These are phyloP conservation scores for Eumacrocentrus americanus DNA, from an alignment of 2,888 invertebrate genomes.

Conservation along the genomic window DNA sequence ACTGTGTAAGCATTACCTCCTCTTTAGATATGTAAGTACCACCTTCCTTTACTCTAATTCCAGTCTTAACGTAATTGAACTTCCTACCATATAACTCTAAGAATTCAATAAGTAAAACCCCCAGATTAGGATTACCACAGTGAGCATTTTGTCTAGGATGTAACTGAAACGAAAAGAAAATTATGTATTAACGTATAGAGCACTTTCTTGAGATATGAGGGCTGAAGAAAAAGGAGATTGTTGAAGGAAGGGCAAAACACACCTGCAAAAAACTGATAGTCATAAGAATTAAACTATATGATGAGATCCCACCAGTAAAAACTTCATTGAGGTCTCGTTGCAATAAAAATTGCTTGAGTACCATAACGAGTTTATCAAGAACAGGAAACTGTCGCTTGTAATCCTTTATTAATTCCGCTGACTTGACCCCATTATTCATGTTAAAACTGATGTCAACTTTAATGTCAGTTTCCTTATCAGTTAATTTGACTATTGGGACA, in stretches of 20 bases:
- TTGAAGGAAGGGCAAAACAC: constrained; percentile 34
- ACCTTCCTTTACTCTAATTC: constrained; percentile 91
- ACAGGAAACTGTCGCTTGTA: constrained; percentile 89
- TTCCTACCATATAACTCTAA: constrained; percentile 96
- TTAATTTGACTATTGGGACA: constrained; percentile 97
- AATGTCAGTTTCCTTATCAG: constrained; percentile 82
- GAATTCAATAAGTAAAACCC: constrained; percentile 94
- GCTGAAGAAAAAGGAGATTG: too few species aligned
- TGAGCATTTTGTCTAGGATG: constrained; percentile 84
- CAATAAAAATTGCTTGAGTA: constrained; percentile 97
- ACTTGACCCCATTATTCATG: constrained; percentile 96
- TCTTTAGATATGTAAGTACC: constrained; percentile 94
- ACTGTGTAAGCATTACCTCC: constrained; percentile 64
- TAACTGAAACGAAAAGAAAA: constrained; percentile 74
- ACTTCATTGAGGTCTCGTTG: constrained; percentile 99
- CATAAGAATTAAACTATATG: constrained; percentile 98
- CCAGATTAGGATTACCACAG: constrained; percentile 75
- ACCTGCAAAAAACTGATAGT: constrained; percentile 95
- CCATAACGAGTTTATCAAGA: constrained; percentile 92
- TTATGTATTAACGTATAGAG: too few species aligned
- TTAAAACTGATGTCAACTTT: constrained; percentile 98
- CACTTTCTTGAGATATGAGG: too few species aligned
- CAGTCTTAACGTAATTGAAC: constrained; percentile 94
- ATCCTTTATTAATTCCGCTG: constrained; percentile 92
- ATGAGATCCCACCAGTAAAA: constrained; percentile 98